These are phyloP conservation scores for Cheilosia grossa DNA, from an alignment of 2,888 invertebrate species.

Conservation along the genomic window DNA sequence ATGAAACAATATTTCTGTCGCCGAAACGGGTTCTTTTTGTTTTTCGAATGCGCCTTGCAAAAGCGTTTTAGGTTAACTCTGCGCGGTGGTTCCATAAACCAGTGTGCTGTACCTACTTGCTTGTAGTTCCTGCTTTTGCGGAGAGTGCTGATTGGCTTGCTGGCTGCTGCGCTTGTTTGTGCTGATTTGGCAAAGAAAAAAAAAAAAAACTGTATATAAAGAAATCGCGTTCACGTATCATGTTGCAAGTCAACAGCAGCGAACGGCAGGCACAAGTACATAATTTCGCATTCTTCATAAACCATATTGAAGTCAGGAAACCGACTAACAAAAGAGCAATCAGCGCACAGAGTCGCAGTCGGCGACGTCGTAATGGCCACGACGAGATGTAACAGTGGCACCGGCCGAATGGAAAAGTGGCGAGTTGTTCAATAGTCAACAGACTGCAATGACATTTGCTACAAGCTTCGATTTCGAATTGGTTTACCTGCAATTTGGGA, in stretches of 20 bases:
- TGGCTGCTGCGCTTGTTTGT: constrained; percentile 64
- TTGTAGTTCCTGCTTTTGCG: constrained; percentile 67
- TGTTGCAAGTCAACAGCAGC: constrained; percentile 63
- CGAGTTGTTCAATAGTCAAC: no score
- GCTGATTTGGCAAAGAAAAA: constrained; percentile 70
- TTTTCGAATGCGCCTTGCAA: constrained; percentile 51
- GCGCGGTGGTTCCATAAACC: constrained; percentile 32
- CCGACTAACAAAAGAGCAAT: constrained; percentile 72
- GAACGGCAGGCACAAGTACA: constrained; percentile 39
- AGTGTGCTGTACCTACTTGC: constrained; percentile 45
- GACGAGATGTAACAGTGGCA: constrained; percentile 38
- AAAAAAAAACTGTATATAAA: constrained; percentile 43
- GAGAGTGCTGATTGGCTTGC: constrained; percentile 32
- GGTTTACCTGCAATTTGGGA: no score
- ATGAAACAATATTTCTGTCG: constrained; percentile 74
- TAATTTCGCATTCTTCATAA: constrained; percentile 68
- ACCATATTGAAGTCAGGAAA: constrained; percentile 70
- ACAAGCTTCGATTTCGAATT: no score
- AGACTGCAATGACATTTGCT: no score
- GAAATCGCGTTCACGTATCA: constrained; percentile 74
- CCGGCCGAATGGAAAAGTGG: constrained; percentile 19
- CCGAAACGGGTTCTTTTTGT: constrained; percentile 70
- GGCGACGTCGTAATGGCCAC: constrained; percentile 41
- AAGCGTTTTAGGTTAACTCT: constrained; percentile 69
- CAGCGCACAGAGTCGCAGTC: constrained; percentile 54